Evolutionary conservation across 2,888 invertebrate species (phyloP), one percentile per base, ranked within the genome.

Genomic region (Spatulosminthurus flaviceps): DNA sequence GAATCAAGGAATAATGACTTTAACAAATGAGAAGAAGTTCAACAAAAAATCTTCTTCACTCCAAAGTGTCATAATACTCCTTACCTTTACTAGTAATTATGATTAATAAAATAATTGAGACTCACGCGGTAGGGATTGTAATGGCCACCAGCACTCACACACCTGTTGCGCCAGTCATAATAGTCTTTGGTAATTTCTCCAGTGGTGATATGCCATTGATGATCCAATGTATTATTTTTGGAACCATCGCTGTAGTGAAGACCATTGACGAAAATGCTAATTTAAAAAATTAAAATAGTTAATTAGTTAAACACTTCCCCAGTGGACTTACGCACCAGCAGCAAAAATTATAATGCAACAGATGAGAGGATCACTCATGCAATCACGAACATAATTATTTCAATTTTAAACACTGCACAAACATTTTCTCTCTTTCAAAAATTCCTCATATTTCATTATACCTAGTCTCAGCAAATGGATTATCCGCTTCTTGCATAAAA

Each of bases 221-320:
- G 89, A 42, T 87, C 87, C 4, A 83, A 81, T 0, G 89, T 89
- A 61, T 86, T 86, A 82, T 87, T 87, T 82, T 85, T 84, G 21
- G 93, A 91, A 0, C 95, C 95, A 87, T 97, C 96, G 0, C 94
- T 94, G 87, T 96, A 96, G 41, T 95, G 92, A 86, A 97, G 88
- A 86, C 93, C 92, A 87, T 95, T 95, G 42, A 95, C 90, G 80
- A 95, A 91, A 29, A 97, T 90, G 0, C 93, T 92, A 88, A 89
- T 61, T 88, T 88, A 51, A 19, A 19, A 51, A 51, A 51, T 51
- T 7, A 34, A 34, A 34, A 34, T 7, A 34, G 9, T 34, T n/a
- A n/a, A n/a, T n/a, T n/a, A n/a, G n/a, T n/a, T n/a, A n/a, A n/a
- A n/a, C n/a, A n/a, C n/a, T n/a, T n/a, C n/a, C n/a, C n/a, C n/a